Evolutionary conservation across 2,888 invertebrate genomes (phyloP), one percentile per base, ranked within the genome.

Genomic region (Lepidocyrtinus sp.): DNA sequence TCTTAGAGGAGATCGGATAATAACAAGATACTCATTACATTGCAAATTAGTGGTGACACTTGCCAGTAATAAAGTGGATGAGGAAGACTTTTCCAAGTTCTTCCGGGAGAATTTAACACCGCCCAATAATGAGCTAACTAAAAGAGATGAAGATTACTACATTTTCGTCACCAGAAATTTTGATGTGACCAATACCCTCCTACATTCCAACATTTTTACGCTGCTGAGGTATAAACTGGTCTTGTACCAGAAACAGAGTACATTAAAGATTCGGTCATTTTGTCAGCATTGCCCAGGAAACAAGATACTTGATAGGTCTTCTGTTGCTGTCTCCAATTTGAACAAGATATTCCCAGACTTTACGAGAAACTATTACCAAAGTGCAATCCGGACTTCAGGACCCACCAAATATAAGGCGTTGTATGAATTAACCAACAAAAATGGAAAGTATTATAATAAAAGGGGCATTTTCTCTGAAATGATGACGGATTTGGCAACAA

Each of bases 71-170:
- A 36, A 5, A 5, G 12, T 36, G 12, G 36, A 36, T 7, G 36
- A 36, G 5, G 5, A 5, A 7, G 12, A 36, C 5, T 36, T 36
- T 12, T 36, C 36, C 5, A 5, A 36, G 36, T 36, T 36, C 5
- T 36, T 36, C 36, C 12, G 5, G 5, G 36, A 36, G 5, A 36
- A 36, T 5, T 36, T 36, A 36, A 36, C 36, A 5, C 36, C 36
- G n/a, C 5, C 55, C n/a, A 5, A 61, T 15, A 36, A 27, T 22
- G 61, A 61, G 19, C 36, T 61, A 1, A 46, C 27, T n/a, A 63
- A 27, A 64, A n/a, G 72, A 15, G 64, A 72, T 64, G 46, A 63
- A 17, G 72, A 72, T 24, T 46, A 46, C 64, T 72, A 46, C 25
- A 46, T 72, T 19, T 72, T 72, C 24, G 9, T 72, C 12, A 21